Conservation (phyloP, 2,888 invertebrate genomes). For the Eristalinus aeneus region DNA sequence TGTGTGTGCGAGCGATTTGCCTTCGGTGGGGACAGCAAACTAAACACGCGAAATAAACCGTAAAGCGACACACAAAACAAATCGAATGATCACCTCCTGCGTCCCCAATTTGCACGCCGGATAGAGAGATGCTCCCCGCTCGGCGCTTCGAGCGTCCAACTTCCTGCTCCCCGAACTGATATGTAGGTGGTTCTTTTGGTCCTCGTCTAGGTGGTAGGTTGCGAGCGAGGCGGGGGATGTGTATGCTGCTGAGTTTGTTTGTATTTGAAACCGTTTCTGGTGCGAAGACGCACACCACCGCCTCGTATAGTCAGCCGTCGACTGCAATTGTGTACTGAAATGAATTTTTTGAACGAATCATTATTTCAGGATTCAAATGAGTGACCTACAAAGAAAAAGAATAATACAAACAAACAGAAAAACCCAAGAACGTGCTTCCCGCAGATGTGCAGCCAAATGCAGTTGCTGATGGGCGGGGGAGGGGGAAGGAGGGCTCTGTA, state of each 20-base stretch:
- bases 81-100: conserved; percentile 42
- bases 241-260: background rate
- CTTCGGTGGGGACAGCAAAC: conserved; percentile 1
- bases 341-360: conserved; percentile 52
- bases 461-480: background rate
- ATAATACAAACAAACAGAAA: background rate
- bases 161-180: background rate
- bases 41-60: conserved; percentile 51
- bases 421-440: background rate
- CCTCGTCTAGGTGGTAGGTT: background rate
- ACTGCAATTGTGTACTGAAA: conserved; percentile 55
- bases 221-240: conserved; percentile 6
- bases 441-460: background rate
- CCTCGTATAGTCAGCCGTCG: conserved; percentile 29
- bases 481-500: background rate
- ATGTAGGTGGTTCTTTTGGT: background rate
- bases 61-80: conserved; percentile 33
- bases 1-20: conserved; percentile 17
- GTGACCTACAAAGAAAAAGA: conserved; percentile 42
- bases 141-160: too few relatives aligned
- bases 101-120: background rate
- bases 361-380: conserved; percentile 62
- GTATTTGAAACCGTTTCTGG: conserved; percentile 46
- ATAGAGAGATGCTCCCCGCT: background rate
- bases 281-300: conserved; percentile 23